Evolutionary conservation across 2,888 invertebrate species (phyloP).

Genomic region (Synanthedon tipuliformis): DNA sequence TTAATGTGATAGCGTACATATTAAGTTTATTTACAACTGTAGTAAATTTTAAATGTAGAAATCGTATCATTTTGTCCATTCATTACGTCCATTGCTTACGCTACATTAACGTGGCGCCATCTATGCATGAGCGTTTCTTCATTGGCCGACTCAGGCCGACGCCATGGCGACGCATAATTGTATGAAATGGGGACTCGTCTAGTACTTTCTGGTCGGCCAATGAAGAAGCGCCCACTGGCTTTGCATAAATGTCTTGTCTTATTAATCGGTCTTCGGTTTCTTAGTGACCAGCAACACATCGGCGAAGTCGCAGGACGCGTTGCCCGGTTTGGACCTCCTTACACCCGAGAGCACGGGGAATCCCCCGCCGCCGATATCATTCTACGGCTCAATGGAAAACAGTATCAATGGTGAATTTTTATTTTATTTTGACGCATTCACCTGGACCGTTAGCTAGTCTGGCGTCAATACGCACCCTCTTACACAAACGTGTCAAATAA

Average conservation of each 20-base stretch:
- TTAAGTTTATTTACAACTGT: neutral
- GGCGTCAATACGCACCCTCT: too few relatives aligned
- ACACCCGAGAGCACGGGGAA: conserved; percentile 47
- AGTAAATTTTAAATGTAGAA: neutral
- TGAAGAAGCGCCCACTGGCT: neutral
- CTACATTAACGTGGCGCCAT: neutral
- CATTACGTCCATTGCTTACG: too few relatives aligned
- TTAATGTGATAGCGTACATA: too few relatives aligned
- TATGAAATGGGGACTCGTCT: too few relatives aligned
- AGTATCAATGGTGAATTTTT: conserved; percentile 26
- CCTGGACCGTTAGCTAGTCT: too few relatives aligned
- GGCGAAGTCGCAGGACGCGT: conserved; percentile 49
- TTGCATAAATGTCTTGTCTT: neutral
- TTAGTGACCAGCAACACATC: conserved; percentile 35
- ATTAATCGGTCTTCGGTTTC: neutral
- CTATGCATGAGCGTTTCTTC: too few relatives aligned
- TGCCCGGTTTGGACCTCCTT: conserved; percentile 55
- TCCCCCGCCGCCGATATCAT: conserved; percentile 48
- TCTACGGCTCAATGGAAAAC: conserved; percentile 51
- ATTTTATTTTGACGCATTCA: too few relatives aligned
- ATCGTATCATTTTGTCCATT: too few relatives aligned
- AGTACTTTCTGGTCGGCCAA: too few relatives aligned
- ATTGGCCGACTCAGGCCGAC: too few relatives aligned
- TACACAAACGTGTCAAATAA: too few relatives aligned
- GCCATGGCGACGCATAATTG: too few relatives aligned